These are phyloP conservation scores for Brenthis ino DNA, from an alignment of 2,888 invertebrate genomes.

Conservation along the genomic window DNA sequence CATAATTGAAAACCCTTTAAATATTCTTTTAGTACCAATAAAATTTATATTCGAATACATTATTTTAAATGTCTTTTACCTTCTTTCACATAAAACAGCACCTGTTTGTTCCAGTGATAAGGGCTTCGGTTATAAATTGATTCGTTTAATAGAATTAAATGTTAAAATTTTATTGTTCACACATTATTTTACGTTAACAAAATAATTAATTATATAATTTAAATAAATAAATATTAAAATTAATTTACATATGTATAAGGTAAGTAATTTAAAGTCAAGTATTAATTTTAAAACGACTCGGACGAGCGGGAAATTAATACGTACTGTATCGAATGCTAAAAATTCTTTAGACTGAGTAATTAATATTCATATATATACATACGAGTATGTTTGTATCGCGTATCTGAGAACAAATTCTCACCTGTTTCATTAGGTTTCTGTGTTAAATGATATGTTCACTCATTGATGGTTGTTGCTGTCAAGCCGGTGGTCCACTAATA, in stretches of 20 bases:
- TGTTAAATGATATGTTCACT: slow-evolving; percentile 21
- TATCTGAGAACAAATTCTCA: slow-evolving; percentile 32
- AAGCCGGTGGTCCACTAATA: neutral
- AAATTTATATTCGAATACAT: slow-evolving; percentile 18
- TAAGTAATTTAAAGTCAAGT: neutral
- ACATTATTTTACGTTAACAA: slow-evolving; percentile 13
- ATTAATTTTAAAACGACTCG: neutral
- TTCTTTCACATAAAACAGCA: neutral
- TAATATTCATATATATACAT: slow-evolving; percentile 21
- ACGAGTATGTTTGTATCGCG: slow-evolving; percentile 12
- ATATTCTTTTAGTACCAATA: slow-evolving; percentile 15
- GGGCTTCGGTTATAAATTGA: neutral
- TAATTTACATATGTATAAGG: slow-evolving; percentile 9
- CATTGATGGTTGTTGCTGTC: neutral
- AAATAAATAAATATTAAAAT: slow-evolving; percentile 16
- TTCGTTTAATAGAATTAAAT: neutral
- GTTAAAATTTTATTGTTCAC: neutral
- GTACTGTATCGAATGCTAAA: slow-evolving; percentile 5
- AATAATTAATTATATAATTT: slow-evolving; percentile 16
- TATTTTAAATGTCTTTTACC: slow-evolving; percentile 19
- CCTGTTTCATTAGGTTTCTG: slow-evolving; percentile 33
- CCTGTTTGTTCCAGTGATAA: neutral
- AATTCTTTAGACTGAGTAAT: slow-evolving; percentile 8
- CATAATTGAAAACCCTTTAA: slow-evolving; percentile 13
- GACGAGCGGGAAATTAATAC: neutral